Percentiles rank a stretch among this genome's conserved stretches.
These are phyloP conservation scores for Drosophila saltans DNA, from an alignment of 1,140 invertebrate species.

Conservation along the genomic window DNA sequence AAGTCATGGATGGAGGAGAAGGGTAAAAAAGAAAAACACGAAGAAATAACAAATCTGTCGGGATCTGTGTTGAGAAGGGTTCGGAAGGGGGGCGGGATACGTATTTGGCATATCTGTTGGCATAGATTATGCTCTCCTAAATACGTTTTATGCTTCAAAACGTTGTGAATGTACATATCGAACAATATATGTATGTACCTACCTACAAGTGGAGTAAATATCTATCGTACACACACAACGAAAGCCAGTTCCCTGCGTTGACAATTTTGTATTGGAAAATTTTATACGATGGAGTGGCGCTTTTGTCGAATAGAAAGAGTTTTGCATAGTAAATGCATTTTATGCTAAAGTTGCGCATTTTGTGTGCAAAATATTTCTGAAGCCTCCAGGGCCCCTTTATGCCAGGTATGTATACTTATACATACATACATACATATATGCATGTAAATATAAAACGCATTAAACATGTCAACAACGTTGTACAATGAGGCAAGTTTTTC, in stretches of 20 bases:
- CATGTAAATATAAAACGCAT: conserved; percentile 1
- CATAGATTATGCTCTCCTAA: conserved; percentile 58
- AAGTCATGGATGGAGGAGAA: not conserved
- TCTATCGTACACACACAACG: conserved; percentile 17
- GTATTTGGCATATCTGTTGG: conserved; percentile 40
- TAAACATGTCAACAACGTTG: conserved; percentile 2
- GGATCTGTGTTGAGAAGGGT: conserved; percentile 23
- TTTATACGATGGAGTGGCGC: conserved; percentile 4
- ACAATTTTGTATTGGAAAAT: conserved; percentile 16
- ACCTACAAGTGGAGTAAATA: conserved; percentile 13
- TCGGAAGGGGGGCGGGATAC: conserved; percentile 19
- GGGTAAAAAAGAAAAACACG: not conserved
- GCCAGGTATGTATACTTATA: not conserved
- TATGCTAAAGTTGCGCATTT: conserved; percentile 32
- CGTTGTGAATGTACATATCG: conserved; percentile 16
- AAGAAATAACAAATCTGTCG: conserved; percentile 45
- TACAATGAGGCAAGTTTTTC: conserved; percentile 12
- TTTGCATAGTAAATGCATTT: conserved; percentile 39
- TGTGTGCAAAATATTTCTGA: conserved; percentile 12
- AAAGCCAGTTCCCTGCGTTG: conserved; percentile 3
- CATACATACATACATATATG: not conserved
- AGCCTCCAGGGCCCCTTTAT: conserved; percentile 15
- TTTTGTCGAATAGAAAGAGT: conserved; percentile 30
- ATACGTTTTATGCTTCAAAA: conserved; percentile 38
- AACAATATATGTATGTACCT: conserved; percentile 4